Evolutionary conservation across 2,797 vertebrate genomes (phyloP).

Genomic region (Tragopan temminckii): DNA sequence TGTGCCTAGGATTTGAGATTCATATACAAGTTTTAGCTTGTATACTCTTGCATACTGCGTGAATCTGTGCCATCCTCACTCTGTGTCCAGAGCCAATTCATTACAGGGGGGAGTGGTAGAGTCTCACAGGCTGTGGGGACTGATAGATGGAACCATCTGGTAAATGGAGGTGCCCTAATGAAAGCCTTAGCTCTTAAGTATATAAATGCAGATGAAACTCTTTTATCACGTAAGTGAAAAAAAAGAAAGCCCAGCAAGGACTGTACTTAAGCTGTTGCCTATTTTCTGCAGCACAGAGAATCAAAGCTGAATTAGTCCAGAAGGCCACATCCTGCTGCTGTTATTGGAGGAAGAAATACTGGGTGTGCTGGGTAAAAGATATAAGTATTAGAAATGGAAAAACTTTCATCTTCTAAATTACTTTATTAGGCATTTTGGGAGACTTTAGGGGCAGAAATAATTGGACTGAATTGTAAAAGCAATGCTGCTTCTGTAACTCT

Average conservation of each 20-base stretch:
- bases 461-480: background rate
- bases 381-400: background rate
- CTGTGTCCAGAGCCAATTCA: background rate
- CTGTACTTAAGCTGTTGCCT: background rate
- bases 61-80: background rate
- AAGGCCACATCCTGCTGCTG: background rate
- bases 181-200: conserved; percentile 7
- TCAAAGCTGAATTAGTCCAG: background rate
- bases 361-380: background rate
- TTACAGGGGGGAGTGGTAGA: background rate
- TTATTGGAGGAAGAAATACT: background rate
- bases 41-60: background rate
- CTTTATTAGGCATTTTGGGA: conserved; percentile 5
- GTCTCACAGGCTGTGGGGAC: background rate
- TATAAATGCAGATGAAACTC: background rate
- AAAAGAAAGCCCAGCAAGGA: background rate
- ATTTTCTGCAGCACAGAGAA: background rate
- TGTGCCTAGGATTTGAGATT: background rate
- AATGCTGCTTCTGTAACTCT: background rate
- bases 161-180: conserved; percentile 12
- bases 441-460: background rate
- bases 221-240: background rate
- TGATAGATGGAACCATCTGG: conserved; percentile 17
- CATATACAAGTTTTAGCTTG: background rate
- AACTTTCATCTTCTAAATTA: conserved; percentile 8